Evolutionary conservation across 2,113 vertebrate species (phyloP), one percentile per base, ranked within the genome.

Genomic region (Mungos mungo): DNA sequence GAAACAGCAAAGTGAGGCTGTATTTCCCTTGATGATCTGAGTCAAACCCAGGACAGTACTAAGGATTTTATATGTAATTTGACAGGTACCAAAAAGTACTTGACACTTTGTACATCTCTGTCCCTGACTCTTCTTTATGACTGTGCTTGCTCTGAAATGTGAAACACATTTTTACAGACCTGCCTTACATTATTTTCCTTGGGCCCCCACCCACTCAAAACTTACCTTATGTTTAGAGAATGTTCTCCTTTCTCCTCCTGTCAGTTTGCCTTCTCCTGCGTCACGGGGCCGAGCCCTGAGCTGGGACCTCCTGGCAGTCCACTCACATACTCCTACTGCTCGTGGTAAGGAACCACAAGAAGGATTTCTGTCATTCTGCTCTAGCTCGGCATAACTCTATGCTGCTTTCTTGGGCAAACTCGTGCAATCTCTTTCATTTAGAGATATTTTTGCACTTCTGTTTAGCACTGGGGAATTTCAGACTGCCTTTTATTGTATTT

Each of bases 341-440:
- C 35, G 7, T 31, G 47, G 19, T 72, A 94, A 93, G 54, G 31
- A 57, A 91, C 74, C 65, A 10, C 10, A 60, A 71, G 57, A 94
- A 72, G 94, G 98, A 97, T 95, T 98, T 90, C n/a, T 0, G 31
- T 94, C 57, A 52, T 74, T 97, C 97, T 98, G 95, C 96, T 98
- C 97, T 86, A 89, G 89, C 88, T 97, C 82, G 97, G 80, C 1
- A 0, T 65, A 97, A 76, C 84, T 91, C 97, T 81, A 84, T 83
- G 90, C 98, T 88, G 82, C 95, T 86, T 86, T 98, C 96, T 85
- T 9, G 80, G 96, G 96, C 90, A 98, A 98, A 95, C 0, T 2
- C 38, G 77, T 35, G 35, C 95, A 98, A 96, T 98, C 97, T 98
- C 97, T 98, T 98, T 97, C 98, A 98, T 98, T 98, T 98, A 89